A percentile compares a stretch with the other conserved stretches of the same genome.
Evolutionary conservation across 2,888 invertebrate genomes (phyloP).

Genomic region (Teleiodes luculella): DNA sequence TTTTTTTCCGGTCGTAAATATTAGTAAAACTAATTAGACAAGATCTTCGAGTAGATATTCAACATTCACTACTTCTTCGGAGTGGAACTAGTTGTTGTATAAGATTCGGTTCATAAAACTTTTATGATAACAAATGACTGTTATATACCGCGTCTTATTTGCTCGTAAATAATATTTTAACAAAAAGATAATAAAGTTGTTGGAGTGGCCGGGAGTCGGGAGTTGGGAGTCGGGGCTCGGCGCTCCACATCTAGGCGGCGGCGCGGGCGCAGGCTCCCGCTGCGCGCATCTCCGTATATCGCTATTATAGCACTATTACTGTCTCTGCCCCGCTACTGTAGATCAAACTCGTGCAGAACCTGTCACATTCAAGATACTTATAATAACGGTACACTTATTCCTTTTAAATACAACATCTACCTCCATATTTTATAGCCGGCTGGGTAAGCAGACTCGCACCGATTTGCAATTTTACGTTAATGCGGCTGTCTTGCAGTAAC

Average conservation of each 20-base stretch:
- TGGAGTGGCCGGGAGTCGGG: background rate
- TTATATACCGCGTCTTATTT: background rate
- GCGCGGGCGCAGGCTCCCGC: constrained; percentile 45
- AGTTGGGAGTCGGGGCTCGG: background rate
- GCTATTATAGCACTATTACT: constrained; percentile 59
- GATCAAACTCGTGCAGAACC: constrained; percentile 55
- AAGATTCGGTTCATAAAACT: background rate
- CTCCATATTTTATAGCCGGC: background rate
- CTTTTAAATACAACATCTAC: constrained; percentile 21
- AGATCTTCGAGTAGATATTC: constrained; percentile 1
- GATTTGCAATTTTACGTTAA: constrained; percentile 4
- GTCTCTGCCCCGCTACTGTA: constrained; percentile 57
- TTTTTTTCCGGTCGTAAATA: constrained; percentile 16
- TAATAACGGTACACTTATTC: constrained; percentile 43
- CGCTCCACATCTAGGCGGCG: constrained; percentile 20
- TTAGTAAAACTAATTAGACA: constrained; percentile 10
- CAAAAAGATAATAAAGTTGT: background rate
- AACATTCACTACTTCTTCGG: constrained; percentile 6
- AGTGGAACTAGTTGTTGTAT: background rate
- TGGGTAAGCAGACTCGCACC: background rate
- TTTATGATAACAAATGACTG: background rate
- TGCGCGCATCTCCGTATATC: constrained; percentile 58
- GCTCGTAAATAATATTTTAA: background rate
- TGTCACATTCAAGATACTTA: constrained; percentile 41
- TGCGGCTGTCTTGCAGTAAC: background rate